phyloP scores from a whole-genome alignment of 2,797 vertebrate genomes.

The Enteromius paludinosus region DNA sequence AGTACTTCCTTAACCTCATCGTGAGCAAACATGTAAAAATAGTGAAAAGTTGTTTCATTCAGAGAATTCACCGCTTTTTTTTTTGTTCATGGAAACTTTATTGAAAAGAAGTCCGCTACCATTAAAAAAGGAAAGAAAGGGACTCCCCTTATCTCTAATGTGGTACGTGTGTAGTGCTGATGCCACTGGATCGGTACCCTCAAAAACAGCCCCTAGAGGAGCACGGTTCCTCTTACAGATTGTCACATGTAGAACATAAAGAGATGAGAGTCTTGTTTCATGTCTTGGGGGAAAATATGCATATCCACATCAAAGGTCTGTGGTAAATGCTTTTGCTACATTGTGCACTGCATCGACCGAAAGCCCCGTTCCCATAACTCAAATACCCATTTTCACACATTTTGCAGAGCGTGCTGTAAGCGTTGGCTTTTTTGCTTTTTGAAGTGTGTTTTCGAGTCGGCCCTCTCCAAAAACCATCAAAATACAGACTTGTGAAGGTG shows the following conservation, averaged over 20 bases:
- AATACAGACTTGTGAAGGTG: neutral
- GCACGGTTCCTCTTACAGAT: constrained; percentile 14
- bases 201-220: constrained; percentile 5
- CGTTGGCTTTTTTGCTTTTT: neutral
- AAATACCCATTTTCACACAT: constrained; percentile 23
- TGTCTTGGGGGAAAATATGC: constrained; percentile 5
- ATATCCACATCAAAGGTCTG: constrained; percentile 30
- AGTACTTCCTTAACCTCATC: neutral
- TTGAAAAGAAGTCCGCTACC: constrained; percentile 9
- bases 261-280: constrained; percentile 26
- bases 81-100: constrained; percentile 8
- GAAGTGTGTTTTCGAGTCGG: neutral
- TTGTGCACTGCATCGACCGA: constrained; percentile 4
- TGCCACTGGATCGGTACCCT: neutral
- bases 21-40: neutral
- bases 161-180: neutral
- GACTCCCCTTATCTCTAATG: constrained; percentile 31
- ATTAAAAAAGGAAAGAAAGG: constrained; percentile 17
- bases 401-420: constrained; percentile 4
- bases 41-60: neutral
- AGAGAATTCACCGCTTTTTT: constrained; percentile 2
- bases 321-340: constrained; percentile 10
- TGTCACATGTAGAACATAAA: constrained; percentile 16
- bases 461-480: neutral
- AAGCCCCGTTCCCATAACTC: constrained; percentile 30